Conservation (phyloP, 2,888 invertebrate species). For the Altica lythri region DNA sequence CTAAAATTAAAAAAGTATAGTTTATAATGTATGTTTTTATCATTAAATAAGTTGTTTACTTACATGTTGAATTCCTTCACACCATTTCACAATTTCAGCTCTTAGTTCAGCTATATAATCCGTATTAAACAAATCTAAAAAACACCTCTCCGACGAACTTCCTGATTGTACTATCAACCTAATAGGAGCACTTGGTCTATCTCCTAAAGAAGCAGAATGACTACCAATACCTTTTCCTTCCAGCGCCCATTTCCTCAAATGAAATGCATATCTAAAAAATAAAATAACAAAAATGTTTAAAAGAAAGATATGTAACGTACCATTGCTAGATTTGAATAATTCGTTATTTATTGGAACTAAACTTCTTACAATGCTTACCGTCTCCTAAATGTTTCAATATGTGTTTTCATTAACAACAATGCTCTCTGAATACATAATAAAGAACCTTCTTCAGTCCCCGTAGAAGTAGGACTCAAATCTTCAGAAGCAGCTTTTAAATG, state of each 20-base stretch:
- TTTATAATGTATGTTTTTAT: background rate
- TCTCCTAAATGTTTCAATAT: constrained; percentile 88
- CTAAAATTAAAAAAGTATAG: constrained; percentile 33
- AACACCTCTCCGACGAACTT: constrained; percentile 83
- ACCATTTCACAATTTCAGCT: constrained; percentile 96
- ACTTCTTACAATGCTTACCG: constrained; percentile 63
- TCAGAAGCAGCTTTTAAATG: constrained; percentile 83
- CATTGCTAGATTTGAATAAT: background rate
- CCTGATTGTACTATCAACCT: constrained; percentile 86
- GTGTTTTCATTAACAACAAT: constrained; percentile 83
- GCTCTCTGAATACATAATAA: constrained; percentile 90
- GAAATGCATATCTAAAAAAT: constrained; percentile 76
- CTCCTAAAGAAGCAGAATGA: constrained; percentile 70
- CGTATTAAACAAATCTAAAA: constrained; percentile 79
- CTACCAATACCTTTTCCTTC: constrained; percentile 80
- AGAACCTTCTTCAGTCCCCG: constrained; percentile 71
- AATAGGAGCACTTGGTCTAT: constrained; percentile 68
- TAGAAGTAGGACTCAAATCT: constrained; percentile 62
- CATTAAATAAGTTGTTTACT: constrained; percentile 10
- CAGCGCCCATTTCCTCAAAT: constrained; percentile 85
- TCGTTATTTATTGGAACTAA: background rate
- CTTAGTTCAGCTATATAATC: constrained; percentile 90
- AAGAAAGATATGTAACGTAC: background rate
- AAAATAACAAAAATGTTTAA: constrained; percentile 6
- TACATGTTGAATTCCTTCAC: constrained; percentile 68